A percentile compares a stretch with the other conserved stretches of the same genome.
Evolutionary conservation across 2,888 invertebrate genomes (phyloP).

Genomic region (Spicauda simplicius): DNA sequence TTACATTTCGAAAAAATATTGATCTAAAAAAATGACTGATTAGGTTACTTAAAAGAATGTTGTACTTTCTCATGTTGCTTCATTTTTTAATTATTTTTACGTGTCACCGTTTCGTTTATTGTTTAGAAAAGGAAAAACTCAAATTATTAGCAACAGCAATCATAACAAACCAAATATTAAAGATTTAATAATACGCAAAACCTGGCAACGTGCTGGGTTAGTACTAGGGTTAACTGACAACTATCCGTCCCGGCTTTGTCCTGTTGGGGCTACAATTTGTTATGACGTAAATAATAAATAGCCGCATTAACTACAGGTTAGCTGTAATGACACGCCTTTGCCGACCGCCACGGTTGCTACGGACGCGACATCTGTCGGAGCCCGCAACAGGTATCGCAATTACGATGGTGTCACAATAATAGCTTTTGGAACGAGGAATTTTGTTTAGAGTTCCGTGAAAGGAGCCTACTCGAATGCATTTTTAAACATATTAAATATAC

Average conservation of each 20-base stretch:
- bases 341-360: slow-evolving; percentile 15
- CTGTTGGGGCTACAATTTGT: slow-evolving; percentile 15
- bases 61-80: no score
- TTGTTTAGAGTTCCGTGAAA: neutral
- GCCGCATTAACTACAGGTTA: slow-evolving; percentile 23
- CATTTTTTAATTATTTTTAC: no score
- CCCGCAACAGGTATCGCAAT: slow-evolving; percentile 27
- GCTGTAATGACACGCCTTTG: slow-evolving; percentile 24
- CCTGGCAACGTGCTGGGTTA: neutral
- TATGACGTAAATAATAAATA: slow-evolving; percentile 31
- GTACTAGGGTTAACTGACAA: slow-evolving; percentile 9
- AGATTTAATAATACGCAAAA: no score
- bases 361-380: slow-evolving; percentile 21
- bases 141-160: no score
- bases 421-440: slow-evolving; percentile 1
- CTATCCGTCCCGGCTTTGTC: neutral
- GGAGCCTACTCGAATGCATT: no score
- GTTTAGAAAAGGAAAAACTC: no score
- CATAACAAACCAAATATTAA: no score
- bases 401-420: slow-evolving; percentile 19
- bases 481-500: no score
- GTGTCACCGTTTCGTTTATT: no score
- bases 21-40: no score
- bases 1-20: no score
- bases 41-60: no score